phyloP scores from a whole-genome alignment of 2,113 vertebrate species.

The Corythaeola cristata region DNA sequence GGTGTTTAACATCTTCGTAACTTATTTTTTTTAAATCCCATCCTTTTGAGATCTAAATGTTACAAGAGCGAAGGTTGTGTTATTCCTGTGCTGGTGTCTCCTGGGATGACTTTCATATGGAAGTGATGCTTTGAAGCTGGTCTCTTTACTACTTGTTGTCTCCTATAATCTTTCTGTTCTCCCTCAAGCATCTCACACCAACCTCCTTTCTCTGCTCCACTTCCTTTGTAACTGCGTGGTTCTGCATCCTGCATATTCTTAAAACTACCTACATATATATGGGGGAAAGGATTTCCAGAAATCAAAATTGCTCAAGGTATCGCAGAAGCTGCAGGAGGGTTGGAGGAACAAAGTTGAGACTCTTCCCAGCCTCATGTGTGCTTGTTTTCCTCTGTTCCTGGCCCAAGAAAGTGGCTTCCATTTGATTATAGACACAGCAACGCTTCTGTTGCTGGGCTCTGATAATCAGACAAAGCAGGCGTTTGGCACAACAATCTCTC shows the following conservation, averaged over 20 bases:
- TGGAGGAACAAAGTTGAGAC: not conserved
- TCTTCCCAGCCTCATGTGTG: not conserved
- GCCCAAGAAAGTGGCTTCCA: slow-evolving; percentile 57
- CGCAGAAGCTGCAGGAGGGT: not conserved
- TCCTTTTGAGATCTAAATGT: not conserved
- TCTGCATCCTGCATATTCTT: not conserved
- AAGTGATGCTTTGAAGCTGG: not conserved
- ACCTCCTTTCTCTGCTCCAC: not conserved
- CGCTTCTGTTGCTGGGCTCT: slow-evolving; percentile 69
- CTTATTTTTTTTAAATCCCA: not conserved
- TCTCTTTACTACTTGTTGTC: not conserved
- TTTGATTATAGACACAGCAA: slow-evolving; percentile 74
- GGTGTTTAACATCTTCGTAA: not conserved
- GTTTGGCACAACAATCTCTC: slow-evolving; percentile 59
- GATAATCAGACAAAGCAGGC: slow-evolving; percentile 78
- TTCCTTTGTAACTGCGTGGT: not conserved
- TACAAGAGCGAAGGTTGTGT: not conserved
- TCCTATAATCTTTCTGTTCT: not conserved
- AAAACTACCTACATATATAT: not conserved
- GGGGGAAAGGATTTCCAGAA: not conserved
- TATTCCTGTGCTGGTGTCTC: not conserved
- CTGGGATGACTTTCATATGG: not conserved
- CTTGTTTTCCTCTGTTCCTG: slow-evolving; percentile 33
- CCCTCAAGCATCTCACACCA: not conserved
- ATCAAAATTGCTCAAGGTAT: not conserved